A percentile compares a stretch with the other conserved stretches of the same genome.
phyloP scores from a whole-genome alignment of 1,140 invertebrate species.

The Cotesia chilonis region DNA sequence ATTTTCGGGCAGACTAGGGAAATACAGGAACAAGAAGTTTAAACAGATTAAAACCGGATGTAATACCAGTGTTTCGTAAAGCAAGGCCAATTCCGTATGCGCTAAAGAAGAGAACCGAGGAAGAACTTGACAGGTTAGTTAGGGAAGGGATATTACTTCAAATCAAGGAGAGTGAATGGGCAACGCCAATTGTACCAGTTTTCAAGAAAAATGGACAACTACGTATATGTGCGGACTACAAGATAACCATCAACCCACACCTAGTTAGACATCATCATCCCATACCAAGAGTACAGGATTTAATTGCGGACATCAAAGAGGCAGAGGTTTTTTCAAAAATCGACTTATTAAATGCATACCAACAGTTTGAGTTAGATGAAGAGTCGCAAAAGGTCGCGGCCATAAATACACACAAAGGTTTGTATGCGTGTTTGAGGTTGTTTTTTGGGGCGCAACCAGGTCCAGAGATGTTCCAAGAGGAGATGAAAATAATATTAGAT shows the following conservation, averaged over 20 bases:
- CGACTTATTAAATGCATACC: slow-evolving; percentile 15
- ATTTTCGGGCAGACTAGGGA: neutral
- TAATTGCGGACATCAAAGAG: slow-evolving; percentile 4
- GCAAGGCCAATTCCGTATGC: neutral
- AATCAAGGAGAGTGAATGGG: slow-evolving; percentile 13
- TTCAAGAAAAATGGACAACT: slow-evolving; percentile 19
- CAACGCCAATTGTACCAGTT: slow-evolving; percentile 19
- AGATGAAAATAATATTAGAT: slow-evolving; percentile 1
- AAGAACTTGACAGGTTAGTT: neutral
- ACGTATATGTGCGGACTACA: too few relatives aligned
- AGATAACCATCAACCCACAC: too few relatives aligned
- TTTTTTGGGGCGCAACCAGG: slow-evolving; percentile 19
- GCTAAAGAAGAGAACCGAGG: neutral
- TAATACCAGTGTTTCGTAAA: neutral
- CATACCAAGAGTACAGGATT: slow-evolving; percentile 17
- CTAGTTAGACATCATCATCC: too few relatives aligned
- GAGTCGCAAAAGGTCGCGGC: slow-evolving; percentile 1
- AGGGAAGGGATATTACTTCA: neutral
- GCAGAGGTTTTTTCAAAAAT: slow-evolving; percentile 21
- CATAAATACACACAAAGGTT: slow-evolving; percentile 18
- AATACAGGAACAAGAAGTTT: neutral
- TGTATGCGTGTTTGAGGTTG: slow-evolving; percentile 8
- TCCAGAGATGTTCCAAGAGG: slow-evolving; percentile 18
- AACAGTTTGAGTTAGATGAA: slow-evolving; percentile 11
- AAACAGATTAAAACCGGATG: neutral